Conservation (phyloP, 2,888 invertebrate genomes). For the Osedax fenrisi region DNA sequence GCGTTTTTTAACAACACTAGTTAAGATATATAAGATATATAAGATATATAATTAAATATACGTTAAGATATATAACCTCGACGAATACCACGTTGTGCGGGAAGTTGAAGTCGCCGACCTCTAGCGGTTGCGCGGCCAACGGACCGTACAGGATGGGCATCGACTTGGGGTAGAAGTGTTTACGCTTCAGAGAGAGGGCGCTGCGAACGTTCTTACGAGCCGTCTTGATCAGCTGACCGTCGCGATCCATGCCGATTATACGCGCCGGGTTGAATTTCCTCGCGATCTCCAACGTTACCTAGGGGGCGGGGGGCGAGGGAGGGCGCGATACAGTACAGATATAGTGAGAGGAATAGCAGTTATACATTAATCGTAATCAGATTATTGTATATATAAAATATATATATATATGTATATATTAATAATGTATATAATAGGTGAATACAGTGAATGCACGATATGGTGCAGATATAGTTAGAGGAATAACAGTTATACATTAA, state of each 20-base stretch:
- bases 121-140: background rate
- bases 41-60: too few relatives aligned
- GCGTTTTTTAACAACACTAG: too few relatives aligned
- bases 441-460: too few relatives aligned
- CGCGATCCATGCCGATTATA: constrained; percentile 85
- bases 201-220: constrained; percentile 65
- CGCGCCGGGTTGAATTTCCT: constrained; percentile 70
- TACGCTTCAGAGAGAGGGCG: constrained; percentile 53
- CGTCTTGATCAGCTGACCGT: constrained; percentile 67
- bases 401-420: too few relatives aligned
- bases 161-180: background rate
- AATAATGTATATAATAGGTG: too few relatives aligned
- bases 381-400: too few relatives aligned
- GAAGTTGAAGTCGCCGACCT: background rate
- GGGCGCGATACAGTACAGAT: too few relatives aligned
- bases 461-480: too few relatives aligned
- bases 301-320: background rate
- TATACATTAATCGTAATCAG: too few relatives aligned
- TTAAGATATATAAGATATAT: too few relatives aligned
- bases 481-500: too few relatives aligned
- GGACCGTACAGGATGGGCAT: background rate
- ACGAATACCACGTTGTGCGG: background rate
- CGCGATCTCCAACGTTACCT: constrained; percentile 74
- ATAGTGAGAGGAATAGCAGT: too few relatives aligned
- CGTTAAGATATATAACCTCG: background rate